A percentile compares a stretch with the other conserved stretches of the same genome.
phyloP scores from a whole-genome alignment of 2,113 vertebrate genomes.

The Pionites leucogaster region DNA sequence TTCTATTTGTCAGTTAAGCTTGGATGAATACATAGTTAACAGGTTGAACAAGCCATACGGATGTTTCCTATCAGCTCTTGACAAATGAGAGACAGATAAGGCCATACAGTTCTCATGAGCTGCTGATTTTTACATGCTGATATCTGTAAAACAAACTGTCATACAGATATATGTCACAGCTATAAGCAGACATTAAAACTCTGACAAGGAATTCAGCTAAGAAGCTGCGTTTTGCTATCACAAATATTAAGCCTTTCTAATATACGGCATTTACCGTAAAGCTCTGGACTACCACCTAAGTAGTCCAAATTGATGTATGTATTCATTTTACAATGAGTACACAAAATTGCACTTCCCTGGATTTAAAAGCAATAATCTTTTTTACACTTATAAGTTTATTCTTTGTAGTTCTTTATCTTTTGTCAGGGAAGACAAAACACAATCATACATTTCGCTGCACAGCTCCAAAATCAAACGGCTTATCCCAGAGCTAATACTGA shows the following conservation, averaged over 20 bases:
- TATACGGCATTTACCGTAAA: background rate
- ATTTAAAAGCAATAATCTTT: background rate
- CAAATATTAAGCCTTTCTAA: background rate
- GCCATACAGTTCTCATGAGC: constrained; percentile 20
- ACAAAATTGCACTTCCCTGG: background rate
- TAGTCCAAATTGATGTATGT: fast-evolving
- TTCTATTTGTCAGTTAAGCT: constrained; percentile 54
- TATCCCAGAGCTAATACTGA: background rate
- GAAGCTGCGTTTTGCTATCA: background rate
- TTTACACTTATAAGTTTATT: background rate
- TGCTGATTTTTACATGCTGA: constrained; percentile 35
- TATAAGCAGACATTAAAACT: constrained; percentile 54
- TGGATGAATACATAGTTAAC: constrained; percentile 59
- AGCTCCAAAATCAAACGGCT: background rate
- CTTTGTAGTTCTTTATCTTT: background rate
- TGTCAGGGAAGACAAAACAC: background rate
- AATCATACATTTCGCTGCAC: background rate
- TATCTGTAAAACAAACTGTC: constrained; percentile 12
- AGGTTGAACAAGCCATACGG: constrained; percentile 62
- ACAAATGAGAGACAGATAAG: constrained; percentile 65
- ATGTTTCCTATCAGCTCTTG: constrained; percentile 61
- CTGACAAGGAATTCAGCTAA: background rate
- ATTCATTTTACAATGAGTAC: background rate
- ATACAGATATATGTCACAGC: background rate
- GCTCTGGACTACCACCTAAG: background rate